These are phyloP conservation scores for Oscheius onirici DNA, from an alignment of 2,888 invertebrate genomes.

Conservation along the genomic window DNA sequence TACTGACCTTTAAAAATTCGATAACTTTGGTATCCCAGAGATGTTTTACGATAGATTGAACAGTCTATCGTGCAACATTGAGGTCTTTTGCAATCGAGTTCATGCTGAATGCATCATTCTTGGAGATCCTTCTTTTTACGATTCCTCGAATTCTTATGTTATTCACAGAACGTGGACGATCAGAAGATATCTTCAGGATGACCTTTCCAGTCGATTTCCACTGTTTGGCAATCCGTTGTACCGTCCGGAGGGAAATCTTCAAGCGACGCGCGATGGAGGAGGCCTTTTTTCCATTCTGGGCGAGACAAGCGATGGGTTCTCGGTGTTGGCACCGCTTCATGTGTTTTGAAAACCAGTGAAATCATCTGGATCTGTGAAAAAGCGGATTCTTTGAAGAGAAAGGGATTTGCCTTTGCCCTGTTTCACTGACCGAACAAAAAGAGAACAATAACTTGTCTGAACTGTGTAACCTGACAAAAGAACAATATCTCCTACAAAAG, in stretches of 20 bases:
- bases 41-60: slow-evolving; percentile 6
- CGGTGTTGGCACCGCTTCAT: background rate
- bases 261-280: background rate
- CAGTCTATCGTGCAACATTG: background rate
- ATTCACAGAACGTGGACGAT: background rate
- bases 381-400: too few species aligned
- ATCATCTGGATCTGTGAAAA: too few species aligned
- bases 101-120: slow-evolving; percentile 5
- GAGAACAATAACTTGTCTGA: too few species aligned
- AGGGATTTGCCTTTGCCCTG: too few species aligned
- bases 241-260: background rate
- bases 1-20: background rate
- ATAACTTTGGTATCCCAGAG: background rate
- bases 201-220: background rate
- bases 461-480: too few species aligned
- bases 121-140: slow-evolving; percentile 6
- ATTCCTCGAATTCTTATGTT: background rate
- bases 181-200: background rate
- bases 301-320: background rate
- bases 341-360: too few species aligned
- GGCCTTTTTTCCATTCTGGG: background rate
- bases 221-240: slow-evolving; percentile 7
- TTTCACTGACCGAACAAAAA: too few species aligned
- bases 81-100: background rate
- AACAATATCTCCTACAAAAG: too few species aligned